Evolutionary conservation across 2,888 invertebrate species (phyloP), one percentile per base, ranked within the genome.

Genomic region (Tipula helvola): DNA sequence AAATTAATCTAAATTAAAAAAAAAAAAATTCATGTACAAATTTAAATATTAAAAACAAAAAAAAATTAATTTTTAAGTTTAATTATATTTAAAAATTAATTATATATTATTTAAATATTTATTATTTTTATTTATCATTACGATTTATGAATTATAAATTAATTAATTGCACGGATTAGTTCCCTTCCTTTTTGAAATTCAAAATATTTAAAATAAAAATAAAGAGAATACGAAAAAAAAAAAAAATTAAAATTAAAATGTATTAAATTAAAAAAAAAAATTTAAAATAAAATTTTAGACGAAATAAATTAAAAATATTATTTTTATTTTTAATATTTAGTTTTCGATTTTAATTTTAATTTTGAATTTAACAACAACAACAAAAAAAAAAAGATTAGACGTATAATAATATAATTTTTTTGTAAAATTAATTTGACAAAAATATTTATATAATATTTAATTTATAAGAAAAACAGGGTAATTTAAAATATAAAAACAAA

Each of bases 81-180:
- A 39, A 39, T 39, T 39, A 39, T 39, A 39, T 39, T 7, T 7
- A 39, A 41, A 42, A 41, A 28, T 85, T 42, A 42, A 42, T 85
- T 42, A 42, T 85, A n/a, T 42, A 85, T 42, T 42, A 85, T 42
- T 85, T 42, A 42, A 42, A 85, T 42, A 85, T 42, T 42, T 42
- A 85, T 39, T 39, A 39, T 39, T 84, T 36, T 39, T 28, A 28
- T 39, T 39, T 39, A 39, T 39, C 39, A 39, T 39, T 39, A 84
- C 41, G 41, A 84, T 84, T 84, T 84, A 39, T 84, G 36, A 39
- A 39, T 84, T 84, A 84, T 84, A 39, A 39, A 84, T 84, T 84
- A 39, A 39, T 84, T 84, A 84, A 85, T 85, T 85, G 85, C 85
- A 85, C 85, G 85, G 85, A 85, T 85, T 85, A 85, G 85, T 85